phyloP scores from a whole-genome alignment of 2,888 invertebrate species.

The Cantharis nigra region DNA sequence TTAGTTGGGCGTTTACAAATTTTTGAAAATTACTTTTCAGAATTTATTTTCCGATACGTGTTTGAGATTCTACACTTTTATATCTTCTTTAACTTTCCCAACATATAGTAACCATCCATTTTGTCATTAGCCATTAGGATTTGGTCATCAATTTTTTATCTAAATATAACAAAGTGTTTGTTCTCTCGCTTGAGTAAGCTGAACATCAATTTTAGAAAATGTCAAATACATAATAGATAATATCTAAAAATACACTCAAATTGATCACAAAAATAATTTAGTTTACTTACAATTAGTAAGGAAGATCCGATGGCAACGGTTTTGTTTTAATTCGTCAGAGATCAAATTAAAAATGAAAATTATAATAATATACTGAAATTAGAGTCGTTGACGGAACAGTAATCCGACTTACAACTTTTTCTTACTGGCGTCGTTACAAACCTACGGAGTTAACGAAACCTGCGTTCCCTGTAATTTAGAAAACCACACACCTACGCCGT shows the following conservation, averaged over 20 bases:
- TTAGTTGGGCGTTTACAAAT: not conserved
- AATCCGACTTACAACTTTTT: not conserved
- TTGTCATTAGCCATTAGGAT: not conserved
- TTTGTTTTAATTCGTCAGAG: not conserved
- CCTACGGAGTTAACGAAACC: not conserved
- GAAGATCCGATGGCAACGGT: not conserved
- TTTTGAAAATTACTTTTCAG: not conserved
- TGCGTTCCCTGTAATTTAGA: conserved; percentile 3
- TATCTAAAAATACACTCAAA: not conserved
- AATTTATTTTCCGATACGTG: not conserved
- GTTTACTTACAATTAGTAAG: not conserved
- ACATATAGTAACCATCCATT: not conserved
- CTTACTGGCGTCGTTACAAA: not conserved
- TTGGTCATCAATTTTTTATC: not conserved
- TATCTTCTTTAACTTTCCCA: not conserved
- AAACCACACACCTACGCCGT: not conserved
- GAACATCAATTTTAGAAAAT: not conserved
- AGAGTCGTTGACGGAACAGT: not conserved
- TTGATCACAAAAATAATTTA: not conserved
- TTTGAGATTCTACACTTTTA: not conserved
- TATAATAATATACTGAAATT: not conserved
- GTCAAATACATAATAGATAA: not conserved
- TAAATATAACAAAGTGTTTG: not conserved
- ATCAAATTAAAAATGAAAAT: not conserved
- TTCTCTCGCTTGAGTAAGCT: not conserved